These are phyloP conservation scores for Elysia crispata DNA, from an alignment of 2,888 invertebrate species.

Conservation along the genomic window DNA sequence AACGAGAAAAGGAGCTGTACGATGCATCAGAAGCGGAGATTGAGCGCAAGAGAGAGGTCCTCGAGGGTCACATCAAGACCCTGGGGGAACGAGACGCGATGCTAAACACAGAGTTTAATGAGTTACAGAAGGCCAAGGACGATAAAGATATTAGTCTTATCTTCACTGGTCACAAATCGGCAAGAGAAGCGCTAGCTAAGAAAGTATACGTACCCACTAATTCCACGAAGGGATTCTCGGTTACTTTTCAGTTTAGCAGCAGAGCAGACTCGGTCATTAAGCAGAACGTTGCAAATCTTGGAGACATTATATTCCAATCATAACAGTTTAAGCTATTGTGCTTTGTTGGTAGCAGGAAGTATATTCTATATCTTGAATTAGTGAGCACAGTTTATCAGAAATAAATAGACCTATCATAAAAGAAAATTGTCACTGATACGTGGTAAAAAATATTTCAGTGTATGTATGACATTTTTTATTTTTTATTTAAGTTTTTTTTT, in stretches of 20 bases:
- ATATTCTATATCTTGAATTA: too few species aligned
- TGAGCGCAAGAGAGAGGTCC: constrained; percentile 63
- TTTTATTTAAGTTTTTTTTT: too few species aligned
- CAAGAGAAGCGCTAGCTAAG: constrained; percentile 61
- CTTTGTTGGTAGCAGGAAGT: too few species aligned
- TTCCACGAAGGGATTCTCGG: constrained; percentile 65
- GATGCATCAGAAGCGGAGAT: constrained; percentile 68
- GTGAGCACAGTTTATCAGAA: too few species aligned
- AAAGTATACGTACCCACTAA: constrained; percentile 64
- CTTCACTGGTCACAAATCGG: constrained; percentile 68
- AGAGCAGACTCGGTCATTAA: constrained; percentile 64
- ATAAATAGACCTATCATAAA: too few species aligned
- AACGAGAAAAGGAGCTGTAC: constrained; percentile 67
- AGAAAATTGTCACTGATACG: too few species aligned
- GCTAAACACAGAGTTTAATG: constrained; percentile 60
- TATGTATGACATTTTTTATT: too few species aligned
- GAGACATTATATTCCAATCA: constrained; percentile 62
- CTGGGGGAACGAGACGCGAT: constrained; percentile 60
- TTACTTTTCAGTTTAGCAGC: constrained; percentile 69
- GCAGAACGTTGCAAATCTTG: constrained; percentile 63
- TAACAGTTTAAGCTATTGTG: constrained; percentile 17
- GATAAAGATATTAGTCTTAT: constrained; percentile 66
- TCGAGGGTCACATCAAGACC: constrained; percentile 64
- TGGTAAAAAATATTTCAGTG: too few species aligned
- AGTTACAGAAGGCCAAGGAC: constrained; percentile 62